Percentiles rank a stretch among this genome's conserved stretches.
phyloP scores from a whole-genome alignment of 2,888 invertebrate species.

The Lymantria dispar region DNA sequence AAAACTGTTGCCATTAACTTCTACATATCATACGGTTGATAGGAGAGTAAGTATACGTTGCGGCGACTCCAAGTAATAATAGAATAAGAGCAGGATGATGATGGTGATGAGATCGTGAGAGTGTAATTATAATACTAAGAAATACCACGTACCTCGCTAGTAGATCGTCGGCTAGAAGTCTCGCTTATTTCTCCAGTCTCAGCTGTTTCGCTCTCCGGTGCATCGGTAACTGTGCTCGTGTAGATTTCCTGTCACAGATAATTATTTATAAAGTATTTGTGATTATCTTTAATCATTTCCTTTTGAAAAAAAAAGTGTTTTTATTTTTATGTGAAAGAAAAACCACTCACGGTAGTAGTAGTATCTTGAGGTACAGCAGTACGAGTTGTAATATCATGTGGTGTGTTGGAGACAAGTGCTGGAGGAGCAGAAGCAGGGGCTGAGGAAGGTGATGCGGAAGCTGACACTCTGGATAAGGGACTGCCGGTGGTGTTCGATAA shows the following conservation, averaged over 20 bases:
- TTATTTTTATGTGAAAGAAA: not conserved
- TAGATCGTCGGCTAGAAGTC: constrained; percentile 72
- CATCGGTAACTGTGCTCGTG: constrained; percentile 70
- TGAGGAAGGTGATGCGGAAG: constrained; percentile 46
- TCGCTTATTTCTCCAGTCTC: constrained; percentile 68
- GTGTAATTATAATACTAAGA: not conserved
- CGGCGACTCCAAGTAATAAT: no score
- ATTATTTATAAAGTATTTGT: no score
- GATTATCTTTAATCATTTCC: no score
- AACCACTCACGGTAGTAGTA: constrained; percentile 61
- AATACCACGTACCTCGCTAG: constrained; percentile 58
- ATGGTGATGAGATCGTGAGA: no score
- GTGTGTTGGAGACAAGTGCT: constrained; percentile 47
- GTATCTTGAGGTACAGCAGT: constrained; percentile 61
- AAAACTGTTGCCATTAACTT: no score
- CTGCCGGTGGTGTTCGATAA: constrained; percentile 41
- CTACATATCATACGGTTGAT: no score
- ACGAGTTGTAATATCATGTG: constrained; percentile 60
- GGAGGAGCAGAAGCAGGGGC: constrained; percentile 47
- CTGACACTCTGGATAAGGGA: constrained; percentile 43
- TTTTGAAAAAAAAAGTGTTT: no score
- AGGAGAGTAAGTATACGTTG: no score
- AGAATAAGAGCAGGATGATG: no score
- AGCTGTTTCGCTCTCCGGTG: constrained; percentile 64
- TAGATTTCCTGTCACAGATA: constrained; percentile 55